Evolutionary conservation across 2,888 invertebrate species (phyloP).

Genomic region (Parelbella ahira): DNA sequence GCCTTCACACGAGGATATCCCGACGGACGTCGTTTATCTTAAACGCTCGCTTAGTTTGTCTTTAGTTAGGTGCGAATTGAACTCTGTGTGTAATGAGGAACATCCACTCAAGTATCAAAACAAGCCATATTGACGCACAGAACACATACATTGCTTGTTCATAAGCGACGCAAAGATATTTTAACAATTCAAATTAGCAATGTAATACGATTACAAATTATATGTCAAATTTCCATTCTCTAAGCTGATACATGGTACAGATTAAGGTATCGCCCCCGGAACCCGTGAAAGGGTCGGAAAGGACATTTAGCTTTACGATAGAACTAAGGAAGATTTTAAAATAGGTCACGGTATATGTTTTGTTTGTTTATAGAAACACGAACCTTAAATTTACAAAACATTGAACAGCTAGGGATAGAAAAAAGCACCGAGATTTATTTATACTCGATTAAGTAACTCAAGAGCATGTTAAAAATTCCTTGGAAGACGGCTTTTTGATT

Average conservation of each 20-base stretch:
- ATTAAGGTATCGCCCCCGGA: constrained; percentile 10
- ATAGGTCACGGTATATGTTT: constrained; percentile 20
- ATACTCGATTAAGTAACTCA: too few relatives aligned
- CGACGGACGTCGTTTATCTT: constrained; percentile 14
- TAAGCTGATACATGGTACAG: constrained; percentile 13
- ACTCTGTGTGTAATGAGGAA: constrained; percentile 22
- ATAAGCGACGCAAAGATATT: not conserved
- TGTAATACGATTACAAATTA: not conserved
- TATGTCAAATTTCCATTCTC: too few relatives aligned
- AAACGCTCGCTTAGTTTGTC: constrained; percentile 24
- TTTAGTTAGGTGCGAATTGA: constrained; percentile 25
- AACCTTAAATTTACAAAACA: too few relatives aligned
- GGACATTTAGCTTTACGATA: constrained; percentile 25
- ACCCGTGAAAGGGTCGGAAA: constrained; percentile 17
- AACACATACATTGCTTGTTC: constrained; percentile 1
- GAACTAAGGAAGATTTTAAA: constrained; percentile 24
- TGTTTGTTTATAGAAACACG: constrained; percentile 1
- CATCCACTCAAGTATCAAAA: not conserved
- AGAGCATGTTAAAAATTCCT: too few relatives aligned
- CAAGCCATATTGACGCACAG: not conserved
- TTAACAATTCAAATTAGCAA: not conserved
- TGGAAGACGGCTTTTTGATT: too few relatives aligned
- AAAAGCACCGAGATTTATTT: too few relatives aligned
- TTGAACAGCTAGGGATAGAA: too few relatives aligned
- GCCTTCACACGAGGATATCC: constrained; percentile 7